Conservation (phyloP, 2,797 vertebrate species). For the Gymnothorax javanicus region DNA sequence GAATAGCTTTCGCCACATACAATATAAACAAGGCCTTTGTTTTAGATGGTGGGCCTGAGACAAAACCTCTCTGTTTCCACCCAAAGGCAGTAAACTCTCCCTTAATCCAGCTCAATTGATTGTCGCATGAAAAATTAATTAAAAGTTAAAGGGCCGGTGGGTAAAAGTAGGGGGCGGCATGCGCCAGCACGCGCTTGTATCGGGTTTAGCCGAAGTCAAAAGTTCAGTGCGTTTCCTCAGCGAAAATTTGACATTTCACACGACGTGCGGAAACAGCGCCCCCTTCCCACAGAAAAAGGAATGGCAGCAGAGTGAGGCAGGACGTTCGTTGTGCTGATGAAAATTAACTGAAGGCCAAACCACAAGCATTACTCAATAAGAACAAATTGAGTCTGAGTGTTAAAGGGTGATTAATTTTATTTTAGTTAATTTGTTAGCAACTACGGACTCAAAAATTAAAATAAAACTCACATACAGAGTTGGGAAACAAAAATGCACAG, state of each 20-base stretch:
- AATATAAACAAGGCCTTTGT: conserved; percentile 1
- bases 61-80: neutral
- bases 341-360: neutral
- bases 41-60: conserved; percentile 1
- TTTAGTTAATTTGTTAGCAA: neutral
- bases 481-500: conserved; percentile 17
- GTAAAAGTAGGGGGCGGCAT: neutral
- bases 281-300: neutral
- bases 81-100: neutral
- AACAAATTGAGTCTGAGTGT: neutral
- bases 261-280: neutral
- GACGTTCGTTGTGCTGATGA: neutral
- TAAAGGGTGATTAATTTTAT: conserved; percentile 5
- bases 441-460: conserved; percentile 9
- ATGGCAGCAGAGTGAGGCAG: neutral
- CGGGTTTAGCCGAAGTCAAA: neutral
- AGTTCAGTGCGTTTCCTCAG: neutral
- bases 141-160: conserved; percentile 4
- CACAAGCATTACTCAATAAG: conserved; percentile 7
- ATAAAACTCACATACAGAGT: conserved; percentile 16
- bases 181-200: neutral
- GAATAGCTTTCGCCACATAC: neutral
- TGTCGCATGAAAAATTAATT: neutral
- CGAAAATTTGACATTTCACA: neutral
- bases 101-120: neutral